Evolutionary conservation across 2,113 vertebrate species (phyloP).

Genomic region (Prinia subflava): DNA sequence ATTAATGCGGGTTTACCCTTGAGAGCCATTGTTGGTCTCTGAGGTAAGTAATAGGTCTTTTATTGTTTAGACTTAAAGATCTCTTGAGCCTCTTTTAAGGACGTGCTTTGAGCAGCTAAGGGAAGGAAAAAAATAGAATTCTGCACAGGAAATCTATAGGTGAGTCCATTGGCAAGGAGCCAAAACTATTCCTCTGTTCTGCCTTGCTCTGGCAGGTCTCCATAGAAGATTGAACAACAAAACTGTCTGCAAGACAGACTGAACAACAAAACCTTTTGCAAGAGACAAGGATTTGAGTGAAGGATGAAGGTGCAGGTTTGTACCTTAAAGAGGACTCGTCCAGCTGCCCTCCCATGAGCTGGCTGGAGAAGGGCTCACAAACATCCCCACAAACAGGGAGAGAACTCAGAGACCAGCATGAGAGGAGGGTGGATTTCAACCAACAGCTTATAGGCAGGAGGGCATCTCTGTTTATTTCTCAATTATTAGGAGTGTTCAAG

Average conservation of each 20-base stretch:
- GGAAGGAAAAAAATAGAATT: background rate
- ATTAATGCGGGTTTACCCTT: constrained; percentile 58
- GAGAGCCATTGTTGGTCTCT: constrained; percentile 57
- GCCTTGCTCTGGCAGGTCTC: background rate
- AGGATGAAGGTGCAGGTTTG: background rate
- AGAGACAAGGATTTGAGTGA: background rate
- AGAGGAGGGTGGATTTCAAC: background rate
- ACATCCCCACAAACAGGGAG: background rate
- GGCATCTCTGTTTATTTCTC: background rate
- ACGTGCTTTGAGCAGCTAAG: constrained; percentile 6
- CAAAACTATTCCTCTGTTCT: background rate
- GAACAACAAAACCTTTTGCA: background rate
- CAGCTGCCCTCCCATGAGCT: background rate
- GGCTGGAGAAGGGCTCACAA: background rate
- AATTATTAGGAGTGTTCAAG: background rate
- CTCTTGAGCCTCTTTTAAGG: constrained; percentile 51
- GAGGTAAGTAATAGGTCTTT: constrained; percentile 53
- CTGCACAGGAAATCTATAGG: background rate
- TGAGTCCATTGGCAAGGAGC: background rate
- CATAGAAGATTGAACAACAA: background rate
- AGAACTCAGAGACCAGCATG: background rate
- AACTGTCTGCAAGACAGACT: background rate
- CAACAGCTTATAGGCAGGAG: background rate
- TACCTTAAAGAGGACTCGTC: rapidly evolving
- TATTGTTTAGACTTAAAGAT: constrained; percentile 57